phyloP scores from a whole-genome alignment of 2,797 vertebrate species.

The Pteropus rufus region DNA sequence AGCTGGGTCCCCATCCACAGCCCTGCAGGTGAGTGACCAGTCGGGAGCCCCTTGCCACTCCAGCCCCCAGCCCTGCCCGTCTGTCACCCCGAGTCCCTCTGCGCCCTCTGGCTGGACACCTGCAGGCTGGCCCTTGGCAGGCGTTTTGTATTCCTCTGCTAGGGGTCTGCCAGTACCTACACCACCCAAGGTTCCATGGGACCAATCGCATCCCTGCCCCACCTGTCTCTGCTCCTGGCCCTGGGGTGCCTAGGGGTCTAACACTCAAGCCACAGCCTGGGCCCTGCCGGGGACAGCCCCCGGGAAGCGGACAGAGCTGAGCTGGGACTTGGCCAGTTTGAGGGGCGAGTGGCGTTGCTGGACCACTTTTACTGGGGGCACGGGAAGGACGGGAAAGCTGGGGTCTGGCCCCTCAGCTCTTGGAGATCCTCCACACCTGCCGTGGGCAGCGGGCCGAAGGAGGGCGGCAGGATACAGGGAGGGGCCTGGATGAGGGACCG shows the following conservation, averaged over 20 bases:
- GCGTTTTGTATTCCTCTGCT: background rate
- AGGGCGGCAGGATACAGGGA: too few relatives aligned
- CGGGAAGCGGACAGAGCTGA: background rate
- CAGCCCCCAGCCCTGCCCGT: background rate
- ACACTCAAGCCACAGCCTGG: background rate
- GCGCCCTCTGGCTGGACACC: background rate
- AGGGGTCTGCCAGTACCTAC: too few relatives aligned
- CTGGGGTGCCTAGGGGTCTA: slow-evolving; percentile 1
- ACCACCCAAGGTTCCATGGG: too few relatives aligned
- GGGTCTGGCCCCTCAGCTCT: background rate
- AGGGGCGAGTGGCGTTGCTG: background rate
- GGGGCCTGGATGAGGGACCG: too few relatives aligned
- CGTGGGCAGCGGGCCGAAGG: background rate
- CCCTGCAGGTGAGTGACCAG: slow-evolving; percentile 71
- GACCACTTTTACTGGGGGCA: slow-evolving; percentile 3
- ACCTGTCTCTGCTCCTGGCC: background rate
- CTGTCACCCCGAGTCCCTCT: background rate
- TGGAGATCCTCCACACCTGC: too few relatives aligned
- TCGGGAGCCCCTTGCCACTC: background rate
- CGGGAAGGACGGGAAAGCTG: background rate
- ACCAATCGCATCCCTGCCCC: background rate
- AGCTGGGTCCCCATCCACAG: slow-evolving; percentile 76
- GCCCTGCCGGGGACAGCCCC: background rate
- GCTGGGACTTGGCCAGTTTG: background rate
- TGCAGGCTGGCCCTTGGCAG: background rate